Percentiles rank a stretch among this genome's conserved stretches.
These are phyloP conservation scores for Diarsia rubi DNA, from an alignment of 2,888 invertebrate genomes.

Conservation along the genomic window DNA sequence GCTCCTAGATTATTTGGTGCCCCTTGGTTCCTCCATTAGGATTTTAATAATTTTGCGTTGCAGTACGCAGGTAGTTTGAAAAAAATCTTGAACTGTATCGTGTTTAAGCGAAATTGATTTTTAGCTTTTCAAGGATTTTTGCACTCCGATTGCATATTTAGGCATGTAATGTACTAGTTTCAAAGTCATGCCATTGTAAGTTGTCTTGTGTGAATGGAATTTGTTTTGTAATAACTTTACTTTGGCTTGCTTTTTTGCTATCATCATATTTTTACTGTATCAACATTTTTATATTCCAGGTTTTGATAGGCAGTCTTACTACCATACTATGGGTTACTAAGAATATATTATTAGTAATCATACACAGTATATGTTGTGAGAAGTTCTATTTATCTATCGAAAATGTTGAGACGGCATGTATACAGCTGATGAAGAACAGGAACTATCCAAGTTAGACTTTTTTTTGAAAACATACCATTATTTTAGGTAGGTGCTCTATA, in stretches of 20 bases:
- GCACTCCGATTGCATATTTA: no score
- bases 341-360: neutral
- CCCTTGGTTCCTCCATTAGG: no score
- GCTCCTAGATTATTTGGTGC: no score
- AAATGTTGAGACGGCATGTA: neutral
- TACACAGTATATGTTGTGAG: neutral
- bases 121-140: no score
- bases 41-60: no score
- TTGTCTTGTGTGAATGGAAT: no score
- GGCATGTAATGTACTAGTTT: no score
- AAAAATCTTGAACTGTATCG: neutral
- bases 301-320: neutral
- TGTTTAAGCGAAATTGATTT: no score
- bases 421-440: slow-evolving; percentile 3
- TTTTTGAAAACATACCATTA: neutral
- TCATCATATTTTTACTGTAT: neutral
- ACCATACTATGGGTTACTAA: neutral
- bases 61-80: no score
- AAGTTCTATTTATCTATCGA: neutral
- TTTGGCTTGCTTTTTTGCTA: neutral
- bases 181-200: no score
- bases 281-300: neutral
- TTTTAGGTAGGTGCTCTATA: neutral
- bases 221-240: no score
- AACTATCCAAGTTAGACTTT: neutral